A percentile compares a stretch with the other conserved stretches of the same genome.
phyloP scores from a whole-genome alignment of 37 sponge, comb jelly and placozoan species.

The Spongilla lacustris region DNA sequence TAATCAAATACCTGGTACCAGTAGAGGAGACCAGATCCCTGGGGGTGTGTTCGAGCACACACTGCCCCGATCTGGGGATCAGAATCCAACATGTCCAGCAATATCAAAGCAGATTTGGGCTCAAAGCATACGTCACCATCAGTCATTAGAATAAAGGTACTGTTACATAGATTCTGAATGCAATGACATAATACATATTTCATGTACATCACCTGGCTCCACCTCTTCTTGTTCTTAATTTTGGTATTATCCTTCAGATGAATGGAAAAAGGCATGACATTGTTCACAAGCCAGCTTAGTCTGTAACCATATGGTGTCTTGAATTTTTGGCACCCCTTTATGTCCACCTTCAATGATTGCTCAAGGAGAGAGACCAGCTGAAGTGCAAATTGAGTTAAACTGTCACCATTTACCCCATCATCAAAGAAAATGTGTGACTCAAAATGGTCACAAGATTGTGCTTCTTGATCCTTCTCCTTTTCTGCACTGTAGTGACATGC shows the following conservation, averaged over 20 bases:
- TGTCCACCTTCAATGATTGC: conserved; percentile 49
- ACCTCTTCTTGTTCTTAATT: conserved; percentile 87
- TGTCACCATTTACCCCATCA: conserved; percentile 63
- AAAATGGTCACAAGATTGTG: conserved; percentile 13
- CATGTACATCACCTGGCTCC: conserved; percentile 98
- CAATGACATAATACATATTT: conserved; percentile 77
- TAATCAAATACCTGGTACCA: conserved; percentile 95
- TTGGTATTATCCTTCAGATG: conserved; percentile 83
- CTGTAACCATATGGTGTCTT: conserved; percentile 82
- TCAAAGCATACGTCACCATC: conserved; percentile 92
- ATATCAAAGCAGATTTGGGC: conserved; percentile 68
- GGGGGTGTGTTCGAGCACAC: conserved; percentile 87
- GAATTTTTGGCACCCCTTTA: conserved; percentile 30
- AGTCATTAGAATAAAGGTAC: conserved; percentile 91
- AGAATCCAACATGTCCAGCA: conserved; percentile 76
- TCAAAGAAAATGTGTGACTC: conserved; percentile 93
- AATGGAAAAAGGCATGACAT: conserved; percentile 64
- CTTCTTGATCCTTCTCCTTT: neutral
- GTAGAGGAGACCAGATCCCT: conserved; percentile 76
- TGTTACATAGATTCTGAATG: conserved; percentile 32
- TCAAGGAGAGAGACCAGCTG: conserved; percentile 81
- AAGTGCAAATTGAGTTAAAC: conserved; percentile 66
- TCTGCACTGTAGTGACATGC: conserved; percentile 25
- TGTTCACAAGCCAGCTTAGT: conserved; percentile 46
- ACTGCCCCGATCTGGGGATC: conserved; percentile 84